Percentiles rank a stretch among this genome's conserved stretches.
phyloP scores from a whole-genome alignment of 2,797 vertebrate species.

The Tolypeutes matacus region DNA sequence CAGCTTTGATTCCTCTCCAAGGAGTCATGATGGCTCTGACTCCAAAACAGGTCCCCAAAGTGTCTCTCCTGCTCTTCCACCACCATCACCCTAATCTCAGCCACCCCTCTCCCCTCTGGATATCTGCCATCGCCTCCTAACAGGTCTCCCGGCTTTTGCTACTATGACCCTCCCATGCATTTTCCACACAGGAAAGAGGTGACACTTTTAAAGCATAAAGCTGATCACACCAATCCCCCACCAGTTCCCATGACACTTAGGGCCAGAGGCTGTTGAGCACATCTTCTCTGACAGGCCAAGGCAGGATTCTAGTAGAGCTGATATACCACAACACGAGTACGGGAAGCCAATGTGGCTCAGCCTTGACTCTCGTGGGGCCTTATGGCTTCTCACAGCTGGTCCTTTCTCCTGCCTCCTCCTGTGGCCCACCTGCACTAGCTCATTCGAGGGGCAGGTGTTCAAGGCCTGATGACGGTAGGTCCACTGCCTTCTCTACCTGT shows the following conservation, averaged over 20 bases:
- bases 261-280: background rate
- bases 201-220: background rate
- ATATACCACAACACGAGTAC: background rate
- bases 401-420: background rate
- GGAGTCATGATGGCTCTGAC: background rate
- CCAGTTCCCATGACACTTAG: background rate
- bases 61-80: background rate
- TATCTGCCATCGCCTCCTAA: background rate
- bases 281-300: background rate
- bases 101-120: background rate
- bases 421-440: background rate
- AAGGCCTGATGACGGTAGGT: background rate
- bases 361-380: background rate
- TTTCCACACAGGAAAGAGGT: slow-evolving; percentile 1
- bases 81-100: background rate
- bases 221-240: background rate
- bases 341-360: background rate
- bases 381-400: background rate
- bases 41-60: background rate
- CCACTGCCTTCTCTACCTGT: background rate
- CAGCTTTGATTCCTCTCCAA: background rate
- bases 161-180: background rate
- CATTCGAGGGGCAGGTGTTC: background rate
- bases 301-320: background rate
- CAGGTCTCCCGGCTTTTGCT: background rate